Conservation (phyloP, 2,888 invertebrate species). For the Fragum fragum region DNA sequence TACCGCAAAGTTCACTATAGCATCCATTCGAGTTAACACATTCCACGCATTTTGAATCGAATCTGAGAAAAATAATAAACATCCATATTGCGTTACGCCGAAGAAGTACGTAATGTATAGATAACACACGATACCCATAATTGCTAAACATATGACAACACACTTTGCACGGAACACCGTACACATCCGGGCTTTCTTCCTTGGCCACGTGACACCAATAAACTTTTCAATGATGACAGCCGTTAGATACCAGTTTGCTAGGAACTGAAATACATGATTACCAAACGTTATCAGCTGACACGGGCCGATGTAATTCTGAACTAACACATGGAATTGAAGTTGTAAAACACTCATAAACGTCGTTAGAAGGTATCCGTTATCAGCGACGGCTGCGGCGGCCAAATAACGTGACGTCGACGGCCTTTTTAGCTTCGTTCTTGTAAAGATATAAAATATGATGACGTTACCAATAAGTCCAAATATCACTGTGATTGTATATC, state of each 20-base stretch:
- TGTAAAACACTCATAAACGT: constrained; percentile 87
- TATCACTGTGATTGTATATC: constrained; percentile 91
- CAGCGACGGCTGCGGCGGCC: constrained; percentile 92
- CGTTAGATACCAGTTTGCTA: constrained; percentile 79
- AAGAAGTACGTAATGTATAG: constrained; percentile 80
- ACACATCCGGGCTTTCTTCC: constrained; percentile 78
- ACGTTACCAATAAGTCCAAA: constrained; percentile 93
- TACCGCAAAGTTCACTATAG: constrained; percentile 73
- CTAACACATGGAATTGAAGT: constrained; percentile 49
- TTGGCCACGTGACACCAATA: constrained; percentile 78
- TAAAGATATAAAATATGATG: constrained; percentile 92
- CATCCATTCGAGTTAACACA: constrained; percentile 73
- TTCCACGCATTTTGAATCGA: constrained; percentile 49
- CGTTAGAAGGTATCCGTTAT: constrained; percentile 91
- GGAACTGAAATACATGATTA: constrained; percentile 86
- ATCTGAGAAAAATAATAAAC: constrained; percentile 40
- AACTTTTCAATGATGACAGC: constrained; percentile 78
- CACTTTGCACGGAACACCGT: constrained; percentile 82
- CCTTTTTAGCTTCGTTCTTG: constrained; percentile 91
- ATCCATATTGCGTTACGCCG: constrained; percentile 58
- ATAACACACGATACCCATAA: constrained; percentile 77
- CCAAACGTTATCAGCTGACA: constrained; percentile 92
- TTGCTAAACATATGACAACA: constrained; percentile 77
- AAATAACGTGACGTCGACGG: constrained; percentile 94
- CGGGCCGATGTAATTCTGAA: constrained; percentile 87